Evolutionary conservation across 2,888 invertebrate species (phyloP).

Genomic region (Odontothrips loti): DNA sequence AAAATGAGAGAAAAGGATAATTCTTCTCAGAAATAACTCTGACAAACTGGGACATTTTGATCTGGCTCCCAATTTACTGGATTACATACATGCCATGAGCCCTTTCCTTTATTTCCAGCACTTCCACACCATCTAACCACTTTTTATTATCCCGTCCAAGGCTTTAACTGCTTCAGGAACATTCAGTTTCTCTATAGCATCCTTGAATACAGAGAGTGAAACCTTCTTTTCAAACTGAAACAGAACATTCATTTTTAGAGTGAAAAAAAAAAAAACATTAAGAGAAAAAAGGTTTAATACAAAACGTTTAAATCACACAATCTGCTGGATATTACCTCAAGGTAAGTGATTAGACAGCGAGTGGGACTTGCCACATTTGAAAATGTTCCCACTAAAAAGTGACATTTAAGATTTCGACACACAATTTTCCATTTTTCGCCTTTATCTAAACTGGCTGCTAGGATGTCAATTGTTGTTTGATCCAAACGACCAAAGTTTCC

Average conservation of each 20-base stretch:
- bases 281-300: not conserved
- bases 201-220: not conserved
- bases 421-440: slow-evolving; percentile 58
- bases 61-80: not conserved
- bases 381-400: slow-evolving; percentile 46
- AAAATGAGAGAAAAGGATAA: not conserved
- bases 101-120: too few species aligned
- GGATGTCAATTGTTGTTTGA: slow-evolving; percentile 45
- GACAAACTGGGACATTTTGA: too few species aligned
- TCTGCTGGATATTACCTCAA: slow-evolving; percentile 48
- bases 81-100: not conserved
- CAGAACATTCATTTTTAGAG: not conserved
- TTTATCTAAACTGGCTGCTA: slow-evolving; percentile 54
- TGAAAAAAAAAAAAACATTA: not conserved
- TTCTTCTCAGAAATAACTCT: too few species aligned
- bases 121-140: too few species aligned
- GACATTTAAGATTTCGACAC: slow-evolving; percentile 53
- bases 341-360: slow-evolving; percentile 53
- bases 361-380: slow-evolving; percentile 49
- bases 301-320: too few species aligned
- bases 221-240: slow-evolving; percentile 2
- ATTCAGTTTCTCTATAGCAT: not conserved
- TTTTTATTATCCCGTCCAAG: not conserved
- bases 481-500: not conserved
- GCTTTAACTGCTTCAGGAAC: not conserved